Percentiles rank a stretch among this genome's conserved stretches.
phyloP scores from a whole-genome alignment of 2,797 vertebrate species.

The Urosaurus nigricauda region DNA sequence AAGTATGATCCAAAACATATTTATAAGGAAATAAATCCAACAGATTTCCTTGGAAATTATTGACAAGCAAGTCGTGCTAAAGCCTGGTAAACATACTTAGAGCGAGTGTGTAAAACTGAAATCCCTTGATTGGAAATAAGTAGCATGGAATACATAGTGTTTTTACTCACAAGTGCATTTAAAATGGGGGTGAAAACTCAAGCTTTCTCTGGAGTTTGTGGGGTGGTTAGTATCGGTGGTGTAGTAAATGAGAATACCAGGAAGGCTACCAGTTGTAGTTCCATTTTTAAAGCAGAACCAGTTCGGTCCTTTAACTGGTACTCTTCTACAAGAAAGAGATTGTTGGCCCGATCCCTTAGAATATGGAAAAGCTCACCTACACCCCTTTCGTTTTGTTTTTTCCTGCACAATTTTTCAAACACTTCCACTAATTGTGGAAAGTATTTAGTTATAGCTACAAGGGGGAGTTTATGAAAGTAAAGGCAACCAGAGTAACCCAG shows the following conservation, averaged over 20 bases:
- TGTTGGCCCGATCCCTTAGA: background rate
- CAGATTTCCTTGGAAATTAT: background rate
- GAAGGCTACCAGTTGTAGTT: background rate
- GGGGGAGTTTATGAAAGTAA: background rate
- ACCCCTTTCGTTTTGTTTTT: background rate
- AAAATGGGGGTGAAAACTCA: background rate
- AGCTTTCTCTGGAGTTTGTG: background rate
- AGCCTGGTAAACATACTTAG: background rate
- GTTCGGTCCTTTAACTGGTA: background rate
- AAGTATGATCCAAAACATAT: background rate
- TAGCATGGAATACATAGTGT: background rate
- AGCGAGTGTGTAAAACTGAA: background rate
- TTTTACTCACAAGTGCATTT: slow-evolving; percentile 4
- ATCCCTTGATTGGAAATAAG: background rate
- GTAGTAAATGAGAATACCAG: background rate
- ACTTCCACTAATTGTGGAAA: background rate
- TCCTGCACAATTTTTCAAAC: background rate
- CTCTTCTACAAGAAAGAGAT: background rate
- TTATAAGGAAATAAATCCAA: background rate
- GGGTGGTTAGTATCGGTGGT: background rate
- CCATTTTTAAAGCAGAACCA: background rate
- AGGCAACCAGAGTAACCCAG: background rate
- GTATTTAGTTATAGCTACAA: background rate
- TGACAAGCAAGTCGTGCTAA: background rate
- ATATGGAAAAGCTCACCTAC: background rate